Percentiles rank a stretch among this genome's conserved stretches.
Evolutionary conservation across 2,888 invertebrate species (phyloP).

Genomic region (Gerris lacustris): DNA sequence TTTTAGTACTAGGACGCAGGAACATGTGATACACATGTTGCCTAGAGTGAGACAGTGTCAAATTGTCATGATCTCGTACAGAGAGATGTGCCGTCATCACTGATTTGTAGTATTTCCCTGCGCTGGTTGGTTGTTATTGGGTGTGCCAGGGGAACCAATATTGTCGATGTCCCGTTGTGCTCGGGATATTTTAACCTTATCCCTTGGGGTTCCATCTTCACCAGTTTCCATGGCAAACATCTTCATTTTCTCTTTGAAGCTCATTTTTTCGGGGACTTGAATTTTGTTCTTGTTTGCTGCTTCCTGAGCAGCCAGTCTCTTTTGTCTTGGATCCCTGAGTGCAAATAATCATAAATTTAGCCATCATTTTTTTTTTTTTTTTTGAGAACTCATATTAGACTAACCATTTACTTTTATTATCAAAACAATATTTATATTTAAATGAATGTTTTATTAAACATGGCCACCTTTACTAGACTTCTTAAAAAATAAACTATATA

Average conservation of each 20-base stretch:
- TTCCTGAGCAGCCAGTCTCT: conserved; percentile 71
- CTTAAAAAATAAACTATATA: too few species aligned
- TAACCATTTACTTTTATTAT: too few species aligned
- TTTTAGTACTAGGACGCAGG: too few species aligned
- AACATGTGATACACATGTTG: too few species aligned
- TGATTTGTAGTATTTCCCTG: not conserved
- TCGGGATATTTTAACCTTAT: conserved; percentile 89
- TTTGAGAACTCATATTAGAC: too few species aligned
- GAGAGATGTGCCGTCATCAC: too few species aligned
- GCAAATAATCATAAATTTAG: conserved; percentile 16
- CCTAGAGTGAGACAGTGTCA: too few species aligned
- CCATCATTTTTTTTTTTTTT: not conserved
- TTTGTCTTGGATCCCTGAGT: conserved; percentile 72
- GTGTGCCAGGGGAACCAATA: conserved; percentile 40
- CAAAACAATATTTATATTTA: too few species aligned
- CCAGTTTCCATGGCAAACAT: conserved; percentile 97
- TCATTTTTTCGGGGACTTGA: conserved; percentile 63
- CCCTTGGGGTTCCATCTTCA: conserved; percentile 80
- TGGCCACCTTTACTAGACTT: not conserved
- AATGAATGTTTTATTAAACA: not conserved
- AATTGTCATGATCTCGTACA: too few species aligned
- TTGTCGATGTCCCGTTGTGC: conserved; percentile 88
- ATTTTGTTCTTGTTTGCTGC: conserved; percentile 39
- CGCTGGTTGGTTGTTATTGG: conserved; percentile 28
- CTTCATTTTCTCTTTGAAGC: conserved; percentile 98